Evolutionary conservation across 2,113 vertebrate species (phyloP).

Genomic region (Empidonax traillii): DNA sequence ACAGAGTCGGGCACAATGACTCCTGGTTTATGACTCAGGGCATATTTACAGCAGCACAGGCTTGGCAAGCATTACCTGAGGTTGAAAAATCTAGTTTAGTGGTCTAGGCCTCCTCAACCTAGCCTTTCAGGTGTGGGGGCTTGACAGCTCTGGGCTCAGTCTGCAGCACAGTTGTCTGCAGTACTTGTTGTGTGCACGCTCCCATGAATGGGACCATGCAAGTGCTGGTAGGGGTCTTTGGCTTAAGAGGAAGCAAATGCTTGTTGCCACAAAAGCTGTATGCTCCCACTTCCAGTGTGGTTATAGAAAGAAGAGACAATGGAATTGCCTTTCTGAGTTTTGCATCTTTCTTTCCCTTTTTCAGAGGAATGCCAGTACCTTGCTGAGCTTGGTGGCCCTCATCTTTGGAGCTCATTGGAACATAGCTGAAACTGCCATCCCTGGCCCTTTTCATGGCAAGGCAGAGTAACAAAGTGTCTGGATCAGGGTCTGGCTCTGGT

Average conservation of each 20-base stretch:
- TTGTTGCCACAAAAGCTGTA: background rate
- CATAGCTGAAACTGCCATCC: background rate
- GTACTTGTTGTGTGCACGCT: background rate
- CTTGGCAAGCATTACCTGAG: background rate
- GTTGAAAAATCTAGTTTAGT: background rate
- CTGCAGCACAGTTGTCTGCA: background rate
- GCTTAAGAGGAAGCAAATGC: background rate
- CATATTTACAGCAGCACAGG: background rate
- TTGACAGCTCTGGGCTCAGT: background rate
- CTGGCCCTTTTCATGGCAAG: background rate
- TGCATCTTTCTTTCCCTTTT: background rate
- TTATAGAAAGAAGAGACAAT: background rate
- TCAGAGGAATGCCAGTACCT: background rate
- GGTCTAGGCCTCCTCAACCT: background rate
- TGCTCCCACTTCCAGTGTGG: background rate
- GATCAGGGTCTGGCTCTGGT: background rate
- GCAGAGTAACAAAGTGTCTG: background rate
- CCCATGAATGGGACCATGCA: fast-evolving
- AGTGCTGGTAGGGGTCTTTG: background rate
- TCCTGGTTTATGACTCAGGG: fast-evolving
- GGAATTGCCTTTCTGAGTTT: background rate
- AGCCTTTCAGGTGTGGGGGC: background rate
- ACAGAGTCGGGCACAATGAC: background rate
- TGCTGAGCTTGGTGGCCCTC: background rate
- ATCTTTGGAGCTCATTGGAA: background rate